A percentile compares a stretch with the other conserved stretches of the same genome.
Conservation (phyloP, 2,113 vertebrate genomes). For the Gobiocypris rarus region DNA sequence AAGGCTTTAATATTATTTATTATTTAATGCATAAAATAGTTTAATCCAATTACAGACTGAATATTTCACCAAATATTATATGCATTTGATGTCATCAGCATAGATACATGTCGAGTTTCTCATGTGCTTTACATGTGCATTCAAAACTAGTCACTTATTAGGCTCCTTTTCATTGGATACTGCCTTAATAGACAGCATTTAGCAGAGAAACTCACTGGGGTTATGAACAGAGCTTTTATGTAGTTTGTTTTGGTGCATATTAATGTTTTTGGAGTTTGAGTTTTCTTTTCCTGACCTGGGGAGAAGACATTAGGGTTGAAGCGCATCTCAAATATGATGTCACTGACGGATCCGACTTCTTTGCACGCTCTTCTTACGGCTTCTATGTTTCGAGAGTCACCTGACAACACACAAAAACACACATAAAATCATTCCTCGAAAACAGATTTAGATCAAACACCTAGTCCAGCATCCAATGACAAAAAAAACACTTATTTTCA, state of each 20-base stretch:
- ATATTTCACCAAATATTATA: not conserved
- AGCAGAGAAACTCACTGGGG: not conserved
- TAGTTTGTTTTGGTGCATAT: not conserved
- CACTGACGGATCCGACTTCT: slow-evolving; percentile 78
- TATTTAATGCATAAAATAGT: not conserved
- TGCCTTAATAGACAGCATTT: not conserved
- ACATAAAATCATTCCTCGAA: not conserved
- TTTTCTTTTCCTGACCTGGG: slow-evolving; percentile 68
- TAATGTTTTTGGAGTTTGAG: not conserved
- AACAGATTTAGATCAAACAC: not conserved
- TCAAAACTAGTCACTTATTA: not conserved
- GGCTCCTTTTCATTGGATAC: not conserved
- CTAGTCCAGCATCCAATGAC: not conserved
- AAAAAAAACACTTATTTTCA: not conserved
- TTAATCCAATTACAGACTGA: too few relatives aligned
- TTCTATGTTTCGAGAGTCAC: slow-evolving; percentile 66
- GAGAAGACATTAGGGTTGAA: slow-evolving; percentile 78
- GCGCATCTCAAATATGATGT: slow-evolving; percentile 84
- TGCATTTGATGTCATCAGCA: not conserved
- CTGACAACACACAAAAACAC: slow-evolving; percentile 58
- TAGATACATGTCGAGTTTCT: not conserved
- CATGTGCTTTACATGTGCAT: too few relatives aligned
- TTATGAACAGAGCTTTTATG: not conserved
- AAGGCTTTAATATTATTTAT: not conserved
- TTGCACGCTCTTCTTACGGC: slow-evolving; percentile 75